phyloP scores from a whole-genome alignment of 2,888 invertebrate species.

The Dinocampus coccinellae region DNA sequence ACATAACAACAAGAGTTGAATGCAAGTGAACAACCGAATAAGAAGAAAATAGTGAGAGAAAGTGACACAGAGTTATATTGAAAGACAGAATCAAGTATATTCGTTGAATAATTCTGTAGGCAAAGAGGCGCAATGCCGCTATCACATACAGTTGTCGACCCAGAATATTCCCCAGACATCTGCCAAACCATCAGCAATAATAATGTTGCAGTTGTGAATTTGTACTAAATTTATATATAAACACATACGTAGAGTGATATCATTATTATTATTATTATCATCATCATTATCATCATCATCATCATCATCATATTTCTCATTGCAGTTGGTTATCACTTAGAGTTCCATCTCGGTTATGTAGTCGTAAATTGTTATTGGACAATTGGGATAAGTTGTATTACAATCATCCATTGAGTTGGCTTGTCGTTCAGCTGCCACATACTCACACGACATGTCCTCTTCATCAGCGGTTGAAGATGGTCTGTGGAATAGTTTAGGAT shows the following conservation, averaged over 20 bases:
- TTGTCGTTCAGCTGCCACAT: slow-evolving; percentile 49
- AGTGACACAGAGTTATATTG: background rate
- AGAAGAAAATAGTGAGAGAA: background rate
- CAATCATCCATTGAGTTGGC: slow-evolving; percentile 46
- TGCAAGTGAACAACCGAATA: background rate
- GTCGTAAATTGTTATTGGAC: slow-evolving; percentile 60
- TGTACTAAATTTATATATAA: background rate
- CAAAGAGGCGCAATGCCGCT: background rate
- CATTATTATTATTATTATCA: background rate
- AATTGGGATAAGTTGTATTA: slow-evolving; percentile 50
- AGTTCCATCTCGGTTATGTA: slow-evolving; percentile 46
- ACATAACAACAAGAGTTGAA: background rate
- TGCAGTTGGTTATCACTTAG: background rate
- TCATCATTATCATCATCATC: background rate
- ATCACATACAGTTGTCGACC: no score
- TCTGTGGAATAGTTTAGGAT: slow-evolving; percentile 48
- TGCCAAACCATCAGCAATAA: background rate
- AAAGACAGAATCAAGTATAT: background rate
- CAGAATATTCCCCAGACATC: background rate
- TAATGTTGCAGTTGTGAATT: background rate
- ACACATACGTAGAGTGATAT: no score
- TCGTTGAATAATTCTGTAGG: background rate
- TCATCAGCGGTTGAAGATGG: slow-evolving; percentile 55
- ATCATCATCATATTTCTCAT: background rate
- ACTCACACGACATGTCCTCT: slow-evolving; percentile 52